Conservation (phyloP, 1,140 invertebrate species). For the Drosophila orena region DNA sequence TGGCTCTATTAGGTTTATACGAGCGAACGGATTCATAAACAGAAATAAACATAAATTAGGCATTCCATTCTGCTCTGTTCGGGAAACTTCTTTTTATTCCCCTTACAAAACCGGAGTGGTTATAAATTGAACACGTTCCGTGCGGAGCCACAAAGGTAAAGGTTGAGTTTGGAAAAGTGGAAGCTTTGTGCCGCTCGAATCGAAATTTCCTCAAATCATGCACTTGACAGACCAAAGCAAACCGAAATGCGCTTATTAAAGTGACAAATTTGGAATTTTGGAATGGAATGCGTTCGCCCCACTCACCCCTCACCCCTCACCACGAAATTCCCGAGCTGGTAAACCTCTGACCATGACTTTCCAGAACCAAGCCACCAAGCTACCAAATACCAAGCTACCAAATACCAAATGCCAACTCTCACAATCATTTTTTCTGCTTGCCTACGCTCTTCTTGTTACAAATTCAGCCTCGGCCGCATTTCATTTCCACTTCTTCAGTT, state of each 20-base stretch:
- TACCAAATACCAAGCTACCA: constrained; percentile 25
- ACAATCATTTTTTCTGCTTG: constrained; percentile 57
- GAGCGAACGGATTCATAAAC: constrained; percentile 73
- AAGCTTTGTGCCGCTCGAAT: constrained; percentile 14
- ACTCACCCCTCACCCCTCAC: background rate
- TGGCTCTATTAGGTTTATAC: constrained; percentile 79
- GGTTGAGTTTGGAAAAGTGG: constrained; percentile 14
- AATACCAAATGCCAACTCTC: constrained; percentile 33
- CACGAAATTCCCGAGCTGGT: constrained; percentile 10
- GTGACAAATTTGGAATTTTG: constrained; percentile 75
- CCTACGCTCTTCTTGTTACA: constrained; percentile 63
- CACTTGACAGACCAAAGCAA: constrained; percentile 47
- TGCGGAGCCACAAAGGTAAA: constrained; percentile 33
- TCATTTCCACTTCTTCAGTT: constrained; percentile 33
- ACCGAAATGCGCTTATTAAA: constrained; percentile 72
- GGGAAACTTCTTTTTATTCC: background rate
- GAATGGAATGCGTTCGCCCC: constrained; percentile 21
- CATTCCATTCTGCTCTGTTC: constrained; percentile 24
- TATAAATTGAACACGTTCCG: constrained; percentile 65
- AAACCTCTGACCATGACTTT: constrained; percentile 64
- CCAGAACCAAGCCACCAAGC: constrained; percentile 41
- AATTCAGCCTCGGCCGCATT: constrained; percentile 56
- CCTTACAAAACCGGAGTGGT: constrained; percentile 37
- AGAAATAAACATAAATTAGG: constrained; percentile 79
- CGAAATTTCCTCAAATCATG: constrained; percentile 54